These are phyloP conservation scores for Congeria kusceri DNA, from an alignment of 2,888 invertebrate genomes.

Conservation along the genomic window DNA sequence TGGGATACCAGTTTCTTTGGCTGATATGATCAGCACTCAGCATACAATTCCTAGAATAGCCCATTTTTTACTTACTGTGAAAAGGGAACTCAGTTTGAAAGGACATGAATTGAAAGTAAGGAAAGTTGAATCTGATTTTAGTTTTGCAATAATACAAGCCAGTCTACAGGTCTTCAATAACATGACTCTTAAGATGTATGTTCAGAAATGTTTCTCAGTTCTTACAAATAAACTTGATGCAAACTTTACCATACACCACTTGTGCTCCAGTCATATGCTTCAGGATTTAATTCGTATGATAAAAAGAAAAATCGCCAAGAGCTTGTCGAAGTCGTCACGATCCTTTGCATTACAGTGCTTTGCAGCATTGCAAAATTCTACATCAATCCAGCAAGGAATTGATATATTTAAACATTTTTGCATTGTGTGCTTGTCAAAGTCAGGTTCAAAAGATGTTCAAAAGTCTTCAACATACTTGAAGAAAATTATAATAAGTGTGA, in stretches of 20 bases:
- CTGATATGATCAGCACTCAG: too few relatives aligned
- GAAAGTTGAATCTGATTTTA: slow-evolving; percentile 21
- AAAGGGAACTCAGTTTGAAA: background rate
- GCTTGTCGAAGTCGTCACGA: background rate
- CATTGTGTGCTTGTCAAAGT: too few relatives aligned
- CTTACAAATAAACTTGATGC: background rate
- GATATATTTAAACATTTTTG: background rate
- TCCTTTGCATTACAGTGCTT: background rate
- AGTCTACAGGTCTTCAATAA: slow-evolving; percentile 5
- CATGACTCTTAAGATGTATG: slow-evolving; percentile 3
- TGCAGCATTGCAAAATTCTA: slow-evolving; percentile 5
- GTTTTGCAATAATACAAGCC: slow-evolving; percentile 23
- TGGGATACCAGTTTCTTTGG: too few relatives aligned
- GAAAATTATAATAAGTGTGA: too few relatives aligned
- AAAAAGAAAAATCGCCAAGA: background rate
- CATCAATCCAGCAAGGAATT: background rate
- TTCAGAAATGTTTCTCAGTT: background rate
- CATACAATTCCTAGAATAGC: too few relatives aligned
- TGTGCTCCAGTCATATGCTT: slow-evolving; percentile 16
- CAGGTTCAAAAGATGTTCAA: too few relatives aligned
- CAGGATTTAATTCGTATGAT: slow-evolving; percentile 10
- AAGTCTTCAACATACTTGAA: too few relatives aligned
- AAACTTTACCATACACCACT: slow-evolving; percentile 2
- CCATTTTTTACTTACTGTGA: too few relatives aligned
- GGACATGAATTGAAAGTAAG: background rate